These are phyloP conservation scores for Sparidentex hasta DNA, from an alignment of 2,797 vertebrate genomes.

Conservation along the genomic window DNA sequence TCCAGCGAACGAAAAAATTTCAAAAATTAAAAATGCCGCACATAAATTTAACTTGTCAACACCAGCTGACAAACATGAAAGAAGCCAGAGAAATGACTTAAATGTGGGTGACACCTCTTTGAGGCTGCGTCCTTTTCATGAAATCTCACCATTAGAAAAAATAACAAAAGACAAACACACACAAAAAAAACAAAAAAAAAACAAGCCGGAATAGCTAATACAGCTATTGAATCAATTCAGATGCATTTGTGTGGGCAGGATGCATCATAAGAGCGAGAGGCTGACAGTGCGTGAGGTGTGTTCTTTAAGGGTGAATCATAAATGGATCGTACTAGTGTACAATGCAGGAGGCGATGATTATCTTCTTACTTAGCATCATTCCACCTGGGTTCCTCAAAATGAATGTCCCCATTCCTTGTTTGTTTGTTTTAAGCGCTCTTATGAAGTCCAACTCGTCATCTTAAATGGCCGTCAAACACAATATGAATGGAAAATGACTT, in stretches of 20 bases:
- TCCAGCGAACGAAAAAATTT: neutral
- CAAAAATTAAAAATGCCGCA: too few relatives aligned
- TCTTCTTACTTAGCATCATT: constrained; percentile 42
- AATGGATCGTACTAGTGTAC: constrained; percentile 17
- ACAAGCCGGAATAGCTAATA: neutral
- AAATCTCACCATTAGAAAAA: neutral
- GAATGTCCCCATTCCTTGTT: constrained; percentile 25
- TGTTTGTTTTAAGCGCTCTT: constrained; percentile 43
- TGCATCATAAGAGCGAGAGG: constrained; percentile 4
- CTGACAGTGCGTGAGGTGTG: neutral
- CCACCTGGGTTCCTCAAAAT: constrained; percentile 32
- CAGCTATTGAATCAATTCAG: constrained; percentile 16
- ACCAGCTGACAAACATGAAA: neutral
- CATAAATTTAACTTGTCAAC: neutral
- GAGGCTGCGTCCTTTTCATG: neutral
- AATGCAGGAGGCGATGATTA: constrained; percentile 13
- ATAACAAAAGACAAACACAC: neutral
- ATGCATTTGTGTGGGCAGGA: neutral
- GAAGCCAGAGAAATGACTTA: neutral
- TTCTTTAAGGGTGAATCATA: constrained; percentile 38
- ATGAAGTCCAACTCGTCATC: constrained; percentile 43
- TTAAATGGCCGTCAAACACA: constrained; percentile 31
- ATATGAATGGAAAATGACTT: constrained; percentile 66
- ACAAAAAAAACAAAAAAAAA: neutral
- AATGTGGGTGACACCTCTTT: neutral